Evolutionary conservation across 2,888 invertebrate species (phyloP).

Genomic region (Leptinotarsa peninsularis): DNA sequence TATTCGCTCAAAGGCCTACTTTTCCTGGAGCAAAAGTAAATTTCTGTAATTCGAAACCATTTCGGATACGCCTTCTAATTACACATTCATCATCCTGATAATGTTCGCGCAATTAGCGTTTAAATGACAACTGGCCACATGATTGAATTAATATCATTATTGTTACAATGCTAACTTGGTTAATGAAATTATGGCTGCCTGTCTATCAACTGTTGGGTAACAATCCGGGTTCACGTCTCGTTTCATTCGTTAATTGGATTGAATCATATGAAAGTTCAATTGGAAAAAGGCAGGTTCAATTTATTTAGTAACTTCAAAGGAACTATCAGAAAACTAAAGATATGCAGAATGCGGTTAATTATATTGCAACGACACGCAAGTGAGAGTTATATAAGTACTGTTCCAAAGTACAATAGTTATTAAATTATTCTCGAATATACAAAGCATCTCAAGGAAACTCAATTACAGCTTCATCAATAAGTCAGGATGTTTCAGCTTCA

Average conservation of each 20-base stretch:
- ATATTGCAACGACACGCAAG: too few species aligned
- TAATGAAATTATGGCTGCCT: constrained; percentile 9
- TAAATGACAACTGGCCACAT: constrained; percentile 18
- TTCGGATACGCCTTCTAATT: not conserved
- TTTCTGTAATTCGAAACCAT: not conserved
- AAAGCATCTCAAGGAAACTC: too few species aligned
- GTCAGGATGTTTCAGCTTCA: too few species aligned
- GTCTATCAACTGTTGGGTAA: constrained; percentile 23
- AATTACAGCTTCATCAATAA: too few species aligned
- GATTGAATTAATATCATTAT: constrained; percentile 15
- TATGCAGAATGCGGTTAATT: too few species aligned
- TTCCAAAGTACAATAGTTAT: too few species aligned
- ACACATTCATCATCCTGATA: constrained; percentile 11
- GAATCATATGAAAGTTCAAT: not conserved
- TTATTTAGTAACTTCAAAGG: not conserved
- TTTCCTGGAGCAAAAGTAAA: not conserved
- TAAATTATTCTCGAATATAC: too few species aligned
- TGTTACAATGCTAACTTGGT: constrained; percentile 9
- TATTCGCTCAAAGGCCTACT: not conserved
- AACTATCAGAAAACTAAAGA: not conserved
- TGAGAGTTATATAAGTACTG: too few species aligned
- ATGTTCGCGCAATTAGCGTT: constrained; percentile 12
- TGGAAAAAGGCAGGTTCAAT: not conserved
- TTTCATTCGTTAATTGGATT: constrained; percentile 11
- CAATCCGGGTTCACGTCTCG: constrained; percentile 11